A percentile compares a stretch with the other conserved stretches of the same genome.
These are phyloP conservation scores for Drosophila yakuba DNA, from an alignment of 1,140 invertebrate species.

Conservation along the genomic window DNA sequence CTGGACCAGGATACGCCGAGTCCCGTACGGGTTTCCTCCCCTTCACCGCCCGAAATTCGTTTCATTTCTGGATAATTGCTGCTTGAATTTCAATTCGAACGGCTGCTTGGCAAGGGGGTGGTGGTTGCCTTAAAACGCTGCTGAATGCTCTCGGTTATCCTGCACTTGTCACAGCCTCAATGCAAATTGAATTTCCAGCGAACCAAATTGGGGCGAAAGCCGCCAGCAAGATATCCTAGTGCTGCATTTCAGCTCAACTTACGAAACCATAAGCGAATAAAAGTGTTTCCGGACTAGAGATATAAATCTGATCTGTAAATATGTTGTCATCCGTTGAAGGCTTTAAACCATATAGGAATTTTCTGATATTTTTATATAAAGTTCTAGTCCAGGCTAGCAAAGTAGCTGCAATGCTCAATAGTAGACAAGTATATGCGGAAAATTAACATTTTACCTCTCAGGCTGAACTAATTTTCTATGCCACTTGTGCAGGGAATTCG, in stretches of 20 bases:
- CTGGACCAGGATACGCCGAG: constrained; percentile 34
- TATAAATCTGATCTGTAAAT: background rate
- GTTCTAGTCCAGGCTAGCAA: background rate
- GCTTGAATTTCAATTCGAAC: constrained; percentile 81
- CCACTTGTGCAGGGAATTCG: constrained; percentile 44
- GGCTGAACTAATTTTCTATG: constrained; percentile 76
- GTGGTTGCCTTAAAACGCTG: constrained; percentile 33
- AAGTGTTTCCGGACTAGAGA: too few species aligned
- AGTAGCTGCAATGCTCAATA: background rate
- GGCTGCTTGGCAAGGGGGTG: background rate
- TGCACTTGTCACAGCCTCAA: constrained; percentile 42
- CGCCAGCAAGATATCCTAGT: constrained; percentile 23
- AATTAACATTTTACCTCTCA: constrained; percentile 73
- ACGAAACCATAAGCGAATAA: background rate
- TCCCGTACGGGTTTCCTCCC: constrained; percentile 2
- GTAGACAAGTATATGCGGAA: constrained; percentile 31
- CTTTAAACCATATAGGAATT: too few species aligned
- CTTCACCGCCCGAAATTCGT: constrained; percentile 34
- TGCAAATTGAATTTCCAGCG: constrained; percentile 52
- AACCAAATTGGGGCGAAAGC: constrained; percentile 18
- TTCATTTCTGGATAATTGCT: constrained; percentile 76
- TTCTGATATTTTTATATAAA: background rate
- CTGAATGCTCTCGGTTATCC: constrained; percentile 34
- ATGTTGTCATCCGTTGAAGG: background rate
- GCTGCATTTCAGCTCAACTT: background rate